Evolutionary conservation across 2,888 invertebrate genomes (phyloP).

Genomic region (Ormyrus rosae): DNA sequence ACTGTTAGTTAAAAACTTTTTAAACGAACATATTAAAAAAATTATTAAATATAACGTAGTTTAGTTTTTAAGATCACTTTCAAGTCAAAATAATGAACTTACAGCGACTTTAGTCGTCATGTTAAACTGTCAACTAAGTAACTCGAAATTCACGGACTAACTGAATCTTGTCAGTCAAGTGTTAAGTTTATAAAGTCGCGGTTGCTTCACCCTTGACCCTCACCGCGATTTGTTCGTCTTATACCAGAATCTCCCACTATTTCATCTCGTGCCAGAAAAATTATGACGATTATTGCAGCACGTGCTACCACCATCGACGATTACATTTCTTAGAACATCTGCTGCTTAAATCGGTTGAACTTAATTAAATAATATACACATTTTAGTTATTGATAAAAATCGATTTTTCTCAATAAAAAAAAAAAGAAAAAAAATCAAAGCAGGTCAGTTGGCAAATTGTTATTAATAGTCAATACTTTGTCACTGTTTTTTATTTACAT

Average conservation of each 20-base stretch:
- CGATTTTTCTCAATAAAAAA: too few relatives aligned
- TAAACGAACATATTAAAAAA: not conserved
- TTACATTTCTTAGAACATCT: too few relatives aligned
- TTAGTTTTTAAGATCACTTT: not conserved
- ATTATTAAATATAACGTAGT: not conserved
- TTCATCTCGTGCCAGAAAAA: slow-evolving; percentile 7
- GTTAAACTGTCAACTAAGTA: slow-evolving; percentile 2
- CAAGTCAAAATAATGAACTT: slow-evolving; percentile 22
- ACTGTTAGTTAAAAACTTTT: too few relatives aligned
- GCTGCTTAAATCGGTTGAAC: too few relatives aligned
- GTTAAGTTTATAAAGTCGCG: slow-evolving; percentile 70
- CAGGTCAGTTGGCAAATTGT: too few relatives aligned
- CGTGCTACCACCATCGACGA: not conserved
- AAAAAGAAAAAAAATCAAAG: too few relatives aligned
- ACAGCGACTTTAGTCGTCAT: slow-evolving; percentile 51
- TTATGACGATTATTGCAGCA: not conserved
- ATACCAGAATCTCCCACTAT: slow-evolving; percentile 38
- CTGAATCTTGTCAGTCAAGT: slow-evolving; percentile 45
- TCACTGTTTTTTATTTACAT: too few relatives aligned
- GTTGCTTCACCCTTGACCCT: slow-evolving; percentile 70
- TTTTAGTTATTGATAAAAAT: too few relatives aligned
- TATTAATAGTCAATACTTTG: too few relatives aligned
- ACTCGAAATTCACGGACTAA: slow-evolving; percentile 23
- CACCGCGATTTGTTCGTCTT: slow-evolving; percentile 47
- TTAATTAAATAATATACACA: too few relatives aligned